Evolutionary conservation across 2,113 vertebrate genomes (phyloP).

Genomic region (Uria aalge): DNA sequence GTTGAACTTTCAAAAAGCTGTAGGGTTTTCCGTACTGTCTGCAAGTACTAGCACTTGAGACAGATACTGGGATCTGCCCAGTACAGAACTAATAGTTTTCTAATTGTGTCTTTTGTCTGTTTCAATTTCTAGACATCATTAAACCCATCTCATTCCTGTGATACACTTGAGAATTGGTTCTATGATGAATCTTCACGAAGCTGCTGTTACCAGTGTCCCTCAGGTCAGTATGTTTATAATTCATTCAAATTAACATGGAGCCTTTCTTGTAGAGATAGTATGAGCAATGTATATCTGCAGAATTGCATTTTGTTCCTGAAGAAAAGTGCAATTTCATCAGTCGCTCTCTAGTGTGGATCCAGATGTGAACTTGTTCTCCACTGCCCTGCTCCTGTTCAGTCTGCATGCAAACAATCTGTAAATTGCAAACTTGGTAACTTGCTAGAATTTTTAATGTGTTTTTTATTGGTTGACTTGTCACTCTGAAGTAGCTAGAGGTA

Average conservation of each 20-base stretch:
- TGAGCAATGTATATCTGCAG: background rate
- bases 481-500: background rate
- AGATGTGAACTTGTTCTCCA: background rate
- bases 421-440: background rate
- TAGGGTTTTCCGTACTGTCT: background rate
- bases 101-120: background rate
- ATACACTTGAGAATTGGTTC: background rate
- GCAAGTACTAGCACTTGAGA: background rate
- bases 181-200: background rate
- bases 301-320: background rate
- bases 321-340: background rate
- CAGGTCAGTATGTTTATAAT: slow-evolving; percentile 28
- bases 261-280: background rate
- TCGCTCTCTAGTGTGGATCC: background rate
- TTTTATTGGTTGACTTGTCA: background rate
- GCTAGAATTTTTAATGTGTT: background rate
- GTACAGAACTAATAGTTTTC: background rate
- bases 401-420: background rate
- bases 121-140: background rate
- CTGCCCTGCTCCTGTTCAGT: background rate
- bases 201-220: slow-evolving; percentile 66
- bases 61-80: background rate
- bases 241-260: background rate
- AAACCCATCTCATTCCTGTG: background rate
- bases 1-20: background rate